Percentiles rank a stretch among this genome's conserved stretches.
phyloP scores from a whole-genome alignment of 2,888 invertebrate genomes.

The Lottia scabra region DNA sequence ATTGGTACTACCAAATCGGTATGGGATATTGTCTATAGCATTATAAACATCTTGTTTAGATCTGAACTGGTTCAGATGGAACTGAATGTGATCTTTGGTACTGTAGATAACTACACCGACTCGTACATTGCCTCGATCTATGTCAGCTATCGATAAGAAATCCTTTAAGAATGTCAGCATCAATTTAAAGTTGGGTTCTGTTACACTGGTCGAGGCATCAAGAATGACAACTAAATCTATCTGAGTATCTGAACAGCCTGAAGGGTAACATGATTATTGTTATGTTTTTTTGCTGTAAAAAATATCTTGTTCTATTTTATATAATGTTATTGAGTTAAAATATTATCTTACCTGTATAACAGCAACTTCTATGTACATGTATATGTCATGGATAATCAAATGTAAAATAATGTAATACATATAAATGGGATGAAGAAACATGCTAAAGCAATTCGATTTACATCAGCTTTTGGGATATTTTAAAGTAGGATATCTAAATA shows the following conservation, averaged over 20 bases:
- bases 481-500: too few relatives aligned
- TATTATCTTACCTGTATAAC: too few relatives aligned
- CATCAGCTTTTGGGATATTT: too few relatives aligned
- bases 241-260: constrained; percentile 16
- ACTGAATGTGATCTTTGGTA: constrained; percentile 39
- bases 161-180: constrained; percentile 47
- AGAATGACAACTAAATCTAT: constrained; percentile 44
- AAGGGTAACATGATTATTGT: background rate
- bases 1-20: constrained; percentile 50
- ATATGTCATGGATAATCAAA: too few relatives aligned
- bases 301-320: too few relatives aligned
- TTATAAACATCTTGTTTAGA: constrained; percentile 34
- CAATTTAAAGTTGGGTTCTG: constrained; percentile 39
- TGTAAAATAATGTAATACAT: too few relatives aligned
- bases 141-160: constrained; percentile 28
- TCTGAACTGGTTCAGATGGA: constrained; percentile 44
- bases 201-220: constrained; percentile 53
- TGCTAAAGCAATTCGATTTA: too few relatives aligned
- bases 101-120: constrained; percentile 48
- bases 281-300: too few relatives aligned
- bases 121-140: constrained; percentile 25
- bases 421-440: too few relatives aligned
- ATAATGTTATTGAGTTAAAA: too few relatives aligned
- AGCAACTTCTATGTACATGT: too few relatives aligned
- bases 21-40: constrained; percentile 36